Evolutionary conservation across 2,797 vertebrate genomes (phyloP).

Genomic region (Chelmon rostratus): DNA sequence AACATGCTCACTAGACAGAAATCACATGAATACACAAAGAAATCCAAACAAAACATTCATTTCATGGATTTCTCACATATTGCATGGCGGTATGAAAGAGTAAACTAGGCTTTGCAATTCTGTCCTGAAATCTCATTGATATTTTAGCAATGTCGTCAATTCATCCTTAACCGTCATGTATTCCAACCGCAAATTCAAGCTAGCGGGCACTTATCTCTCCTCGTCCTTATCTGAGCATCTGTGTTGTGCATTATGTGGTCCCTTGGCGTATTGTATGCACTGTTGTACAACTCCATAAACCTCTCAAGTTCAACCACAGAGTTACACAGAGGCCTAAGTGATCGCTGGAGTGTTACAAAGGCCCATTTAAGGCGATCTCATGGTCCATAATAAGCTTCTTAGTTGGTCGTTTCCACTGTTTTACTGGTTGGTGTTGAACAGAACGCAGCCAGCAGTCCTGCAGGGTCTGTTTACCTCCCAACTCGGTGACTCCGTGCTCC

Average conservation of each 20-base stretch:
- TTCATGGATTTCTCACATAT: neutral
- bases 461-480: constrained; percentile 50
- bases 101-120: neutral
- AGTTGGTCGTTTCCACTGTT: constrained; percentile 43
- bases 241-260: constrained; percentile 36
- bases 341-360: constrained; percentile 52
- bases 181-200: constrained; percentile 21
- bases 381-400: constrained; percentile 56
- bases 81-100: neutral
- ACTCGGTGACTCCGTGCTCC: constrained; percentile 22
- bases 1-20: neutral
- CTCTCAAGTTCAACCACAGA: constrained; percentile 63
- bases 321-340: constrained; percentile 48
- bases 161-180: constrained; percentile 5
- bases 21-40: neutral
- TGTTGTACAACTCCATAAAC: constrained; percentile 44
- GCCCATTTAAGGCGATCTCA: constrained; percentile 49
- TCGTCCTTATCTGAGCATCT: constrained; percentile 42
- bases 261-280: constrained; percentile 45
- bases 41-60: neutral
- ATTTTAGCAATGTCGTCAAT: constrained; percentile 5
- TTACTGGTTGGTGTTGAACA: constrained; percentile 46
- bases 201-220: constrained; percentile 9
- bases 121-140: neutral
- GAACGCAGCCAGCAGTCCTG: constrained; percentile 15